Evolutionary conservation across 2,888 invertebrate genomes (phyloP).

Genomic region (Hirudinaria manillensis): DNA sequence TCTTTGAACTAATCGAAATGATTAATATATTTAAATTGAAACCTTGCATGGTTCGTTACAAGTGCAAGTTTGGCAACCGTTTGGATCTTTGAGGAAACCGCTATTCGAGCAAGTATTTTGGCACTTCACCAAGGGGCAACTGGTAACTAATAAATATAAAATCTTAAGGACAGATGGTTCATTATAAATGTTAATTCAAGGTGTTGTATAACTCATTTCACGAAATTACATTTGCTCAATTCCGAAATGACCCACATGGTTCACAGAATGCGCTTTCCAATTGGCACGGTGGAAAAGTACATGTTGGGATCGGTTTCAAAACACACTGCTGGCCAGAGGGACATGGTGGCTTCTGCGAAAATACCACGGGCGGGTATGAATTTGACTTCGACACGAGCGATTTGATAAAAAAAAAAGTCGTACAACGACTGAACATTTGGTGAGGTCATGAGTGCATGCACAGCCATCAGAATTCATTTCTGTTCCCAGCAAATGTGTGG

Average conservation of each 20-base stretch:
- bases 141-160: background rate
- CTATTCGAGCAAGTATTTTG: background rate
- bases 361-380: background rate
- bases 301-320: background rate
- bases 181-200: background rate
- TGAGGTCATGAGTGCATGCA: slow-evolving; percentile 4
- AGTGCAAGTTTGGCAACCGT: background rate
- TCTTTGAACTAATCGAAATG: background rate
- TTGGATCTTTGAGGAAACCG: background rate
- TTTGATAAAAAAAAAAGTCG: background rate
- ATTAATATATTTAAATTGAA: background rate
- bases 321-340: background rate
- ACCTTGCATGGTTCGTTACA: slow-evolving; percentile 3
- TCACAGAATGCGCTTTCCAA: background rate
- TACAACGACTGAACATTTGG: slow-evolving; percentile 16
- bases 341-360: background rate
- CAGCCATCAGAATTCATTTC: slow-evolving; percentile 8
- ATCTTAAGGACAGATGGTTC: background rate
- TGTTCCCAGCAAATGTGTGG: background rate
- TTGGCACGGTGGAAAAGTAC: slow-evolving; percentile 1
- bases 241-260: background rate
- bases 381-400: background rate
- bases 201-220: no score
- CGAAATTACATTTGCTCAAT: background rate
- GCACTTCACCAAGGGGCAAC: background rate